These are phyloP conservation scores for Platyura marginata DNA, from an alignment of 1,140 invertebrate genomes.

Conservation along the genomic window DNA sequence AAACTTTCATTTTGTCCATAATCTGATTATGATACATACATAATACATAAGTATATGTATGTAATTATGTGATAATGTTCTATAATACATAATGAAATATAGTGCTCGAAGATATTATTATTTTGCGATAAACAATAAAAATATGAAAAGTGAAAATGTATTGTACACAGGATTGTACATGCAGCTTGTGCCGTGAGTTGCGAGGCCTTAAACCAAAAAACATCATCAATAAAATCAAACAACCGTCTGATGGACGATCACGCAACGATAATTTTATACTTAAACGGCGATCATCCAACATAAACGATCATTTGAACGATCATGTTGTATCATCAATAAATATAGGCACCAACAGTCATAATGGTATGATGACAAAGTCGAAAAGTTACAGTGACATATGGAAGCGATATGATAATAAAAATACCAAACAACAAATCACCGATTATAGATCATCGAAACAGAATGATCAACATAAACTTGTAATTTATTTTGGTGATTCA, in stretches of 20 bases:
- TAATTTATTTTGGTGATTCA: constrained; percentile 49
- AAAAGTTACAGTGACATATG: constrained; percentile 1
- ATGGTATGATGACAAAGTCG: constrained; percentile 5
- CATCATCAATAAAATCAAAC: too few relatives aligned
- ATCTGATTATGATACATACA: too few relatives aligned
- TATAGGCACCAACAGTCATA: too few relatives aligned
- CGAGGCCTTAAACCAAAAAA: constrained; percentile 16
- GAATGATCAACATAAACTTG: constrained; percentile 35
- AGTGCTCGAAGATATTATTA: too few relatives aligned
- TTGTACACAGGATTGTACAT: constrained; percentile 28
- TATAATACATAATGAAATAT: too few relatives aligned
- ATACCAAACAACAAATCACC: not conserved
- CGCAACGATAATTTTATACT: constrained; percentile 27
- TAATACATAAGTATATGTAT: too few relatives aligned
- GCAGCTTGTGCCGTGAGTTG: constrained; percentile 28
- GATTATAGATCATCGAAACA: not conserved
- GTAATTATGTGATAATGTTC: too few relatives aligned
- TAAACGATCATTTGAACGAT: too few relatives aligned
- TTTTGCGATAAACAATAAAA: too few relatives aligned
- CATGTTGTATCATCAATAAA: too few relatives aligned
- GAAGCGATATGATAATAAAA: not conserved
- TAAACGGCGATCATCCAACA: constrained; percentile 17
- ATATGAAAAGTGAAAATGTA: constrained; percentile 15
- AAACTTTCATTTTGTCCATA: too few relatives aligned
- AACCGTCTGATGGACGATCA: constrained; percentile 5